Base-by-base conservation (phyloP, 2,113 vertebrate genomes). In the Azemiops feae region DNA sequence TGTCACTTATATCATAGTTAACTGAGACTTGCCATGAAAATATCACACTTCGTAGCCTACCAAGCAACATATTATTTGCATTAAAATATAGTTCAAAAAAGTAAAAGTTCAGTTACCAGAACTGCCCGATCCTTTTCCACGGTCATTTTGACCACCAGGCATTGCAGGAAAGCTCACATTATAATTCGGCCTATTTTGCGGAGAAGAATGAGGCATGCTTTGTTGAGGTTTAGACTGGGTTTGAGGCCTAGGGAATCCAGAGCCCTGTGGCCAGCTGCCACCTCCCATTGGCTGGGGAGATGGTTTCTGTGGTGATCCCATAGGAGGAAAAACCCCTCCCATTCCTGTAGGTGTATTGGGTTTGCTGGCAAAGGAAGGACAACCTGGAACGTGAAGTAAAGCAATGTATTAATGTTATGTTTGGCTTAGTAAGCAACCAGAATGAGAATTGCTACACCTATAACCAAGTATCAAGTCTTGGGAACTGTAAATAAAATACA, bases 181-280 rank as follows among this genome's bases (percentile, higher is more conserved):
- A 97, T 99, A 99, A 95, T 99, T 99, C 93, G 99, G 99, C 27
- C 98, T 98, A 96, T 99, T 99, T 96, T 99, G 99, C 0, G 99
- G 99, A 0, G 99, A 99, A 34, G 98, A 98, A 91, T 99, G 99
- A 0, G 98, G 97, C 96, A 97, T 96, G 89, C 98, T 55, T n/a
- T 98, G 97, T 95, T 97, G 98, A 0, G 81, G 93, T 74, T 98
- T 98, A 25, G 97, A 0, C 74, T 96, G 97, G 1, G 97, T 91
- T 96, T 96, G 98, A 94, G 98, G 98, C 98, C 98, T 98, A 91
- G 95, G 93, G 8, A 98, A 98, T 0, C 97, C 96, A 0, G 97
- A 14, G 0, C 97, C 98, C 81, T 98, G 97, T 93, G 98, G 99
- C 99, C 99, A 99, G 3, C 97, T 95, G 0, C 95, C 95, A 92